Conservation (phyloP, 2,888 invertebrate genomes). For the Apodemia duryi region DNA sequence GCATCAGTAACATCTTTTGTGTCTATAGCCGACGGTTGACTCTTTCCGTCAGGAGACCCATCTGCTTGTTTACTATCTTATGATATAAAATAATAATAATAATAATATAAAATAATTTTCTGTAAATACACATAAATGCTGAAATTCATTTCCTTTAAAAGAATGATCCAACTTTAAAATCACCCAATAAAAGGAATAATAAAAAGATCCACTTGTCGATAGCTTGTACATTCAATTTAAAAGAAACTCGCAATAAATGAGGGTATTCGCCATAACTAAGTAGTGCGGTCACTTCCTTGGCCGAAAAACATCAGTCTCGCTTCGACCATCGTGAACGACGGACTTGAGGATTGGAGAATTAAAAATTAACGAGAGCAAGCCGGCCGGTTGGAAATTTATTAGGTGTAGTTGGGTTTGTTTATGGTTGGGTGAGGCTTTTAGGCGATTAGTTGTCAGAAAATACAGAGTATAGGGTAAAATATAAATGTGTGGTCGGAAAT, state of each 20-base stretch:
- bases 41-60: no score
- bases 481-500: conserved; percentile 12
- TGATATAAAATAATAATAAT: no score
- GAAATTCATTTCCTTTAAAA: no score
- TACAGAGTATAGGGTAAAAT: conserved; percentile 22
- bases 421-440: conserved; percentile 53
- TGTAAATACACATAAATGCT: no score
- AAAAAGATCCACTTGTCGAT: background rate
- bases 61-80: no score
- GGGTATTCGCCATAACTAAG: conserved; percentile 72
- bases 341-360: conserved; percentile 61
- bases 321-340: conserved; percentile 54
- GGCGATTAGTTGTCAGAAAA: conserved; percentile 49
- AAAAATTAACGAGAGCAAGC: conserved; percentile 62
- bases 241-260: conserved; percentile 66
- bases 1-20: no score
- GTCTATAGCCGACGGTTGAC: no score
- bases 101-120: no score
- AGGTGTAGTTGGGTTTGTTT: conserved; percentile 54
- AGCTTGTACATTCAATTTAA: conserved; percentile 51
- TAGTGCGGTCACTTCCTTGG: conserved; percentile 53
- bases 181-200: no score
- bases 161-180: no score
- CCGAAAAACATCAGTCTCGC: conserved; percentile 62
- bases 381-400: conserved; percentile 56